phyloP scores from a whole-genome alignment of 2,113 vertebrate genomes.

The human region GRCh38 chr9:128106501-128107000 shows the following conservation, averaged over 20 bases:
- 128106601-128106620: not conserved
- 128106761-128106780: accelerated
- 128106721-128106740: not conserved
- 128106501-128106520: slow-evolving; percentile 98
- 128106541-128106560: not conserved
- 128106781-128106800: not conserved
- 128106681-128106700: not conserved
- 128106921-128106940: not conserved
- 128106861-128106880: not conserved
- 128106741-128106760: not conserved
- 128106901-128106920: not conserved
- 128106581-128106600: not conserved
- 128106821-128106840: not conserved
- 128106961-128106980: not conserved
- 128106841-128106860: not conserved
- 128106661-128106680: not conserved
- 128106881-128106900: not conserved
- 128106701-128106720: not conserved
- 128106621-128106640: not conserved
- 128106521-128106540: slow-evolving; percentile 80
- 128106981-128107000: not conserved
- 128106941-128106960: not conserved
- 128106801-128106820: not conserved
- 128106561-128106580: accelerated
- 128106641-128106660: not conserved